Percentiles rank a stretch among this genome's conserved stretches.
phyloP scores from a whole-genome alignment of 2,113 vertebrate species.

The Lagopus leucura region DNA sequence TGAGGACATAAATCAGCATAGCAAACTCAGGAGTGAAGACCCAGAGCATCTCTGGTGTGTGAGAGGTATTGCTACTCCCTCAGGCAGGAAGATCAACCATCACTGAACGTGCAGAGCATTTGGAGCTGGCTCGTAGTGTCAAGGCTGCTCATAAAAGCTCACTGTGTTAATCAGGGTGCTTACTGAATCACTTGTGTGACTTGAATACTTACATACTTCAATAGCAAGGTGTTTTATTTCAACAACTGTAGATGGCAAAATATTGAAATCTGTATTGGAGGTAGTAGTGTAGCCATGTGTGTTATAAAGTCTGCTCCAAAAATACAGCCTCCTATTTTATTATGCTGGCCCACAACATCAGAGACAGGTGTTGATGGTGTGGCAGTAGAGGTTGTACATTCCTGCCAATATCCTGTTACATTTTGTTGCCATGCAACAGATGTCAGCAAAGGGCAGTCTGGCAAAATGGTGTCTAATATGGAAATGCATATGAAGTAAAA shows the following conservation, averaged over 20 bases:
- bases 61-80: rapidly evolving
- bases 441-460: too few relatives aligned
- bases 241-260: not conserved
- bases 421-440: too few relatives aligned
- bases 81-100: not conserved
- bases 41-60: not conserved
- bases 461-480: too few relatives aligned
- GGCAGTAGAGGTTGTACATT: too few relatives aligned
- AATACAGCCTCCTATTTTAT: too few relatives aligned
- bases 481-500: too few relatives aligned
- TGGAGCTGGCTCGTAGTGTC: not conserved
- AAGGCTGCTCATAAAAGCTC: not conserved
- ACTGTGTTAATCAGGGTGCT: not conserved
- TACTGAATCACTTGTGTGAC: not conserved
- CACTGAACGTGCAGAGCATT: rapidly evolving
- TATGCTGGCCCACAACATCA: too few relatives aligned
- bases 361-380: too few relatives aligned
- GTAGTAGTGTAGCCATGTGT: not conserved
- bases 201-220: not conserved
- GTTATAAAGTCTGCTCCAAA: not conserved
- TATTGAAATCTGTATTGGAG: not conserved
- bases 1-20: not conserved
- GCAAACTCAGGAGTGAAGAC: rapidly evolving
- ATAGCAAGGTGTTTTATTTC: not conserved
- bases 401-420: too few relatives aligned